These are phyloP conservation scores for Atta texana DNA, from an alignment of 1,140 invertebrate genomes.

Conservation along the genomic window DNA sequence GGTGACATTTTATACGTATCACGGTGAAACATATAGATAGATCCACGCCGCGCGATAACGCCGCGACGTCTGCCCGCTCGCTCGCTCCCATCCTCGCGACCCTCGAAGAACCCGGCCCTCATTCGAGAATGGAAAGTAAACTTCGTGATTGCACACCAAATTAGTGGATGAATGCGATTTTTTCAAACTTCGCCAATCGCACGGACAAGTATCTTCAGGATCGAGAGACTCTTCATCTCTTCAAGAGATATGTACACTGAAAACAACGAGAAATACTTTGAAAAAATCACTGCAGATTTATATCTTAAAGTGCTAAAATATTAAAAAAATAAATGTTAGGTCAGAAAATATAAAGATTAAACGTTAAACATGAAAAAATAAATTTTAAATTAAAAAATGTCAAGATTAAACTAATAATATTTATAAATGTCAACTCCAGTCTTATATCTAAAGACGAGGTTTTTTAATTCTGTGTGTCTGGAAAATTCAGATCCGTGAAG, in stretches of 20 bases:
- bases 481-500: not conserved
- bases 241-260: not conserved
- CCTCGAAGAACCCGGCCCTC: not conserved
- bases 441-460: not conserved
- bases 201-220: not conserved
- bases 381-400: not conserved
- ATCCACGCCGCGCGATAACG: conserved; percentile 23
- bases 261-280: not conserved
- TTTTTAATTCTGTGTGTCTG: not conserved
- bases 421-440: not conserved
- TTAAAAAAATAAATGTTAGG: not conserved
- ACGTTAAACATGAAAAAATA: not conserved
- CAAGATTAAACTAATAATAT: no score
- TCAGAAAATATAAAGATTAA: not conserved
- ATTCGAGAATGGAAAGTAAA: conserved; percentile 29
- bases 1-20: conserved; percentile 39
- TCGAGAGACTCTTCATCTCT: not conserved
- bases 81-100: not conserved
- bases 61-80: not conserved
- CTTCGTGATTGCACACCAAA: not conserved
- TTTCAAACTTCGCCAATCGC: not conserved
- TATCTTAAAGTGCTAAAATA: not conserved
- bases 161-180: conserved; percentile 9
- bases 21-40: not conserved
- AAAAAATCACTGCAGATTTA: not conserved